Percentiles rank a stretch among this genome's conserved stretches.
Conservation (phyloP, 64 coral and sea anemone species). For the Stylophora pistillata region DNA sequence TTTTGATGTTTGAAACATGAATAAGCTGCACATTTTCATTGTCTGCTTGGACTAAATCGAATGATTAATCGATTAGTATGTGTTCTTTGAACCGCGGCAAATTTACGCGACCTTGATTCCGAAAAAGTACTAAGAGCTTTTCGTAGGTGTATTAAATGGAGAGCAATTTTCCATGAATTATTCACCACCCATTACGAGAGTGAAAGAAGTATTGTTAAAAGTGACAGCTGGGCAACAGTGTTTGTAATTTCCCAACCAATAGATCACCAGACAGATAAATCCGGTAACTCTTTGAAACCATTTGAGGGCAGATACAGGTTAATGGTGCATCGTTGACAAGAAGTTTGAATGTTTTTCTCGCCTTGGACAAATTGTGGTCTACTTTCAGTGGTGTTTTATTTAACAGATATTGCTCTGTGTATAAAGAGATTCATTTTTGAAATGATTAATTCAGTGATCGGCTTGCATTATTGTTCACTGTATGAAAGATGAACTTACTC, state of each 20-base stretch:
- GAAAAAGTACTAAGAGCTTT: not conserved
- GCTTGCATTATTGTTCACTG: not conserved
- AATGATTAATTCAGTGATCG: not conserved
- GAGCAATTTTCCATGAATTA: constrained; percentile 8
- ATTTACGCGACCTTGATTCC: not conserved
- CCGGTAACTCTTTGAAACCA: not conserved
- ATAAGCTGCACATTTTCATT: too few relatives aligned
- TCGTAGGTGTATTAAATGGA: not conserved
- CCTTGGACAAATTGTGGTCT: constrained; percentile 3
- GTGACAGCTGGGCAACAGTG: constrained; percentile 5
- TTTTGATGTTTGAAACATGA: too few relatives aligned
- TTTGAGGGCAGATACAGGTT: not conserved
- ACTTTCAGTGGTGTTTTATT: not conserved
- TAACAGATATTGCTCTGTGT: not conserved
- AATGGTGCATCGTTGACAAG: not conserved
- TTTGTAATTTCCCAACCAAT: not conserved
- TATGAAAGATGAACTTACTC: not conserved
- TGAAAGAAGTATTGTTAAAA: not conserved
- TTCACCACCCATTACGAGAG: not conserved
- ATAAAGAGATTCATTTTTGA: not conserved
- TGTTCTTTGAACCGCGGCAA: not conserved
- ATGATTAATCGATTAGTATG: not conserved
- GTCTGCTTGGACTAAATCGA: too few relatives aligned
- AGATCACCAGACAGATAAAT: not conserved
- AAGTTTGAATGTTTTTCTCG: not conserved